phyloP scores from a whole-genome alignment of 2,113 vertebrate genomes.

The Acanthochromis polyacanthus region DNA sequence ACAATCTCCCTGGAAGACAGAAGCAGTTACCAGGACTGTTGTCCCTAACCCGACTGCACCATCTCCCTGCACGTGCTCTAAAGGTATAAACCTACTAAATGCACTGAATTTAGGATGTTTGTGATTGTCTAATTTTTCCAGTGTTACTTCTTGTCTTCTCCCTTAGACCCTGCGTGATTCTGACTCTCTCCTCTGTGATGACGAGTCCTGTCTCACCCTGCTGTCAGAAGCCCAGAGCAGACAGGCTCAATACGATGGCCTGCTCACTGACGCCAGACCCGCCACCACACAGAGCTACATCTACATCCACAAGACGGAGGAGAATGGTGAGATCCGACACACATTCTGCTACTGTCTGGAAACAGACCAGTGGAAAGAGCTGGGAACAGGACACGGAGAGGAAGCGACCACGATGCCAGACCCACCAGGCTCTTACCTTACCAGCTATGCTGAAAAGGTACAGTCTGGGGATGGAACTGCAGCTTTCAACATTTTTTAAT shows the following conservation, averaged over 20 bases:
- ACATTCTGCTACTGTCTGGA: slow-evolving; percentile 95
- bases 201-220: slow-evolving; percentile 82
- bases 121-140: neutral
- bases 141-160: neutral
- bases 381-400: slow-evolving; percentile 79
- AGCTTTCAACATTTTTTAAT: neutral
- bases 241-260: slow-evolving; percentile 85
- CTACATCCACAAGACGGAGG: slow-evolving; percentile 96
- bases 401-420: slow-evolving; percentile 81
- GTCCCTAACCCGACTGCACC: slow-evolving; percentile 90
- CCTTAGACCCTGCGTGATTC: slow-evolving; percentile 83
- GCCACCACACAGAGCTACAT: slow-evolving; percentile 96
- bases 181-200: slow-evolving; percentile 84
- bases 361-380: slow-evolving; percentile 91
- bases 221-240: slow-evolving; percentile 85
- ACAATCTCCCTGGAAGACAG: slow-evolving; percentile 85
- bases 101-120: neutral
- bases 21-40: slow-evolving; percentile 88
- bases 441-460: slow-evolving; percentile 92
- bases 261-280: slow-evolving; percentile 92
- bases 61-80: slow-evolving; percentile 82
- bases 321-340: slow-evolving; percentile 87
- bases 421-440: slow-evolving; percentile 92
- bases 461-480: neutral
- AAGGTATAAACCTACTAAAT: slow-evolving; percentile 46